phyloP scores from a whole-genome alignment of 2,797 vertebrate genomes.

The Chiropotes sagulatus region DNA sequence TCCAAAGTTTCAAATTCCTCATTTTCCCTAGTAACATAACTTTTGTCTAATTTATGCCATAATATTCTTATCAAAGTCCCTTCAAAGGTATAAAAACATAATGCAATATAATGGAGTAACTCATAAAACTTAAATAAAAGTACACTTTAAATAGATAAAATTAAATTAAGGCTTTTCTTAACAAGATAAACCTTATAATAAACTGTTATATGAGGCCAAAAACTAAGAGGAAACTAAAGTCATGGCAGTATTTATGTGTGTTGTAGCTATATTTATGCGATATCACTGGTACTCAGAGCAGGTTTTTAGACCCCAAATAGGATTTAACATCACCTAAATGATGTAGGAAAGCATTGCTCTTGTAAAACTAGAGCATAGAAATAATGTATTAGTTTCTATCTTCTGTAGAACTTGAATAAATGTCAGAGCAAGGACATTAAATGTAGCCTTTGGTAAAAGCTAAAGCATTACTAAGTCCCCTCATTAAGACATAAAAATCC shows the following conservation, averaged over 20 bases:
- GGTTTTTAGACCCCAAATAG: background rate
- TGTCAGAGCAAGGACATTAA: constrained; percentile 31
- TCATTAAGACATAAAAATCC: constrained; percentile 36
- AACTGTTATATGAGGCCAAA: background rate
- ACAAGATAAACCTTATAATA: background rate
- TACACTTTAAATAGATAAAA: constrained; percentile 21
- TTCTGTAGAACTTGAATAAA: constrained; percentile 20
- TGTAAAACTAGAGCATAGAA: constrained; percentile 47
- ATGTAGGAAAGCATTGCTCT: background rate
- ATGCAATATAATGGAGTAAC: background rate
- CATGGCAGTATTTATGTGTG: background rate
- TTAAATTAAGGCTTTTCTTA: constrained; percentile 23
- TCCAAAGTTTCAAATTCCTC: background rate
- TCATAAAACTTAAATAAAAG: constrained; percentile 28
- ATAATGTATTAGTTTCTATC: constrained; percentile 29
- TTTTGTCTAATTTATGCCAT: background rate
- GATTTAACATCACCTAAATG: background rate
- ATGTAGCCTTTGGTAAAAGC: constrained; percentile 24
- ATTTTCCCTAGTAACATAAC: background rate
- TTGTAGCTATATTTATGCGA: background rate
- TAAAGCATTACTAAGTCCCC: background rate
- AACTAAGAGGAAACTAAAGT: background rate
- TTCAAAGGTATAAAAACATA: constrained; percentile 40
- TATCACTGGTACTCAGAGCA: background rate
- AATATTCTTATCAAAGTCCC: background rate